phyloP scores from a whole-genome alignment of 2,888 invertebrate genomes.

The Ctenicera cuprea region DNA sequence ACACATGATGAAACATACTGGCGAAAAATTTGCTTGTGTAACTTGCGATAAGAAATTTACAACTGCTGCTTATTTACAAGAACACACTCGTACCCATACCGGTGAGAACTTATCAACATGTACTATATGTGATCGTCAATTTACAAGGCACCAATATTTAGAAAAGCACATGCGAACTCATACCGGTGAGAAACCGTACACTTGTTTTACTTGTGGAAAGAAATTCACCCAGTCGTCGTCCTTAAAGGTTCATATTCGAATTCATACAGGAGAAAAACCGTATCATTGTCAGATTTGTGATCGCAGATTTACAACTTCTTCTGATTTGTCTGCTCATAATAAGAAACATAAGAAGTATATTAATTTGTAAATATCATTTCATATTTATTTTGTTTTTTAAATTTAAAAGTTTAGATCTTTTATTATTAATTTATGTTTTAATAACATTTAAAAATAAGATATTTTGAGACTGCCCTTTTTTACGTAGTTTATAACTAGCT shows the following conservation, averaged over 20 bases:
- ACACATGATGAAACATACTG: slow-evolving; percentile 74
- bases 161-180: slow-evolving; percentile 74
- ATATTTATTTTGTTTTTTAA: slow-evolving; percentile 12
- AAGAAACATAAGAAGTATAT: slow-evolving; percentile 69
- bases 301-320: slow-evolving; percentile 67
- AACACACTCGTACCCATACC: slow-evolving; percentile 67
- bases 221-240: slow-evolving; percentile 69
- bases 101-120: slow-evolving; percentile 69
- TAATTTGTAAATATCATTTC: slow-evolving; percentile 61
- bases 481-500: slow-evolving; percentile 15
- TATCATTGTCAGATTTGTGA: slow-evolving; percentile 68
- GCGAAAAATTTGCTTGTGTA: slow-evolving; percentile 69
- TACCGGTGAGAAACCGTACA: slow-evolving; percentile 72
- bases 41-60: slow-evolving; percentile 69
- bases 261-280: slow-evolving; percentile 70
- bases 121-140: slow-evolving; percentile 66
- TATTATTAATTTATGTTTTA: background rate
- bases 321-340: slow-evolving; percentile 67
- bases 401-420: background rate
- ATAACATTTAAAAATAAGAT: slow-evolving; percentile 1
- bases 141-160: slow-evolving; percentile 75
- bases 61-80: slow-evolving; percentile 69
- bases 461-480: slow-evolving; percentile 40
- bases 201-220: slow-evolving; percentile 68
- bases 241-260: slow-evolving; percentile 67